phyloP scores from a whole-genome alignment of 64 coral and sea anemone genomes.

The Actinia tenebrosa region DNA sequence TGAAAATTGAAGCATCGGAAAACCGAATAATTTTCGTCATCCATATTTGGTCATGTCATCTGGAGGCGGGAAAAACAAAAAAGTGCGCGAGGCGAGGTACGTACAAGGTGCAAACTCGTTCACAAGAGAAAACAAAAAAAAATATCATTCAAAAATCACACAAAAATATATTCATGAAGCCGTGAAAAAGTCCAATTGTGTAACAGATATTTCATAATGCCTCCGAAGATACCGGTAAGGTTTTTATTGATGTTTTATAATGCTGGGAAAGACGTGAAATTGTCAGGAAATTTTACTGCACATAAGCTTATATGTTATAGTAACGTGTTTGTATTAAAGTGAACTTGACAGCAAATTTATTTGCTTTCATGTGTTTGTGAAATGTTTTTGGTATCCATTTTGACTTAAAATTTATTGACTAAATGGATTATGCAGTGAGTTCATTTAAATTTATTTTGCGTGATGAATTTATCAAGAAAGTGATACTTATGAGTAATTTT shows the following conservation, averaged over 20 bases:
- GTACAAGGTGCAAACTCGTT: not conserved
- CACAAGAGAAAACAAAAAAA: not conserved
- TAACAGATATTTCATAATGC: not conserved
- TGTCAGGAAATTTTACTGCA: no score
- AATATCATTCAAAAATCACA: not conserved
- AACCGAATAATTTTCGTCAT: not conserved
- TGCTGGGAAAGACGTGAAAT: not conserved
- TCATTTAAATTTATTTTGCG: not conserved
- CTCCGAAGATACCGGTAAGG: not conserved
- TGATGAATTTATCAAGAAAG: not conserved
- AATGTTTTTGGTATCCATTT: not conserved
- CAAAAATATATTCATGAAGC: not conserved
- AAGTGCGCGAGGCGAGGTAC: not conserved
- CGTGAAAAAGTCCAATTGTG: not conserved
- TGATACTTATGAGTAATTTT: not conserved
- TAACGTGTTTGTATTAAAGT: not conserved
- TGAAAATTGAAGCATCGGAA: not conserved
- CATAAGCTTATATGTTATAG: no score
- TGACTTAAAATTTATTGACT: not conserved
- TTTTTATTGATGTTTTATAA: not conserved
- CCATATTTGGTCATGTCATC: conserved; percentile 13
- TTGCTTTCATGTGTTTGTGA: not conserved
- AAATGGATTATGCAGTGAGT: not conserved
- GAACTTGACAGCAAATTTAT: not conserved
- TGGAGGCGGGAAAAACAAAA: conserved; percentile 18